phyloP scores from a whole-genome alignment of 2,113 vertebrate species.

The Hyla sarda region DNA sequence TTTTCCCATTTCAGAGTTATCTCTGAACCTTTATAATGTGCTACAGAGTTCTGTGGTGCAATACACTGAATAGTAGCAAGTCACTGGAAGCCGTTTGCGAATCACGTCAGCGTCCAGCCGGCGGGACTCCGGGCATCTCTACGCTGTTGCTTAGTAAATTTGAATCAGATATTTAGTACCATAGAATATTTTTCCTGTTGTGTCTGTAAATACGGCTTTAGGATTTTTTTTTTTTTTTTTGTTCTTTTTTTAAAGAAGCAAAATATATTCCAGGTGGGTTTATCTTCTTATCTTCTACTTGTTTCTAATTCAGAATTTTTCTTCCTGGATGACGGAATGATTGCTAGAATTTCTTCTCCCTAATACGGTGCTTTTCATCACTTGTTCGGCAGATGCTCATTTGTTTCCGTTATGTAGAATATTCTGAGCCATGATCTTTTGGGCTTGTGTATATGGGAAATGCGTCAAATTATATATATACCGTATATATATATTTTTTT shows the following conservation, averaged over 20 bases:
- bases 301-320: neutral
- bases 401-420: neutral
- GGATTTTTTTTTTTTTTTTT: constrained; percentile 33
- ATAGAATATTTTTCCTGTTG: constrained; percentile 85
- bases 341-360: neutral
- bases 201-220: constrained; percentile 82
- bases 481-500: too few species aligned
- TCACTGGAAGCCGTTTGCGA: constrained; percentile 63
- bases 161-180: constrained; percentile 80
- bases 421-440: neutral
- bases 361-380: neutral
- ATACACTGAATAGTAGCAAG: constrained; percentile 56
- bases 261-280: constrained; percentile 27
- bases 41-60: neutral
- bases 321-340: neutral
- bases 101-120: constrained; percentile 31
- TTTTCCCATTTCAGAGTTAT: neutral
- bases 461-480: neutral
- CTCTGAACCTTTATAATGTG: neutral
- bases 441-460: neutral
- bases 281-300: neutral
- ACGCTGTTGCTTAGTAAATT: constrained; percentile 76
- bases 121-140: constrained; percentile 57
- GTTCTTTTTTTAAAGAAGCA: constrained; percentile 62
- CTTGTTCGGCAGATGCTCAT: constrained; percentile 1